phyloP scores from a whole-genome alignment of 2,797 vertebrate species.

The Fratercula arctica region DNA sequence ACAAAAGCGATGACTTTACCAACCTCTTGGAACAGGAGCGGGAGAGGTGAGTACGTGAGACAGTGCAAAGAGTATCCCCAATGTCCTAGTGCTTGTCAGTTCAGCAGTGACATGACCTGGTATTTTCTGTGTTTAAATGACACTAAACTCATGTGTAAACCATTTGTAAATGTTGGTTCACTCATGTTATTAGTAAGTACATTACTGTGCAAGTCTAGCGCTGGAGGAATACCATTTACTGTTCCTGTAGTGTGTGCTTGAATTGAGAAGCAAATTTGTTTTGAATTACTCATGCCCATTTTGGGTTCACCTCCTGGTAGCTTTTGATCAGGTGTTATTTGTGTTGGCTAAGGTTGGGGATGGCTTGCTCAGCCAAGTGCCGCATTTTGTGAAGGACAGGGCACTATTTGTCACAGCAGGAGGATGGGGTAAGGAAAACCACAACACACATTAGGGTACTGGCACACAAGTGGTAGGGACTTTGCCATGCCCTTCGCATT shows the following conservation, averaged over 20 bases:
- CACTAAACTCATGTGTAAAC: not conserved
- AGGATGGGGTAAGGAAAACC: not conserved
- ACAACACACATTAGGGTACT: not conserved
- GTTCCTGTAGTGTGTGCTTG: not conserved
- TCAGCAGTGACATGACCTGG: not conserved
- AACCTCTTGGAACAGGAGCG: conserved; percentile 95
- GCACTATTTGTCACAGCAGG: not conserved
- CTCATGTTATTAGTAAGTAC: not conserved
- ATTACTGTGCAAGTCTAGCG: not conserved
- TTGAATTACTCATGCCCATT: not conserved
- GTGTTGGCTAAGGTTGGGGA: not conserved
- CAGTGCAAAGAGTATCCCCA: not conserved
- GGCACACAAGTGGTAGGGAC: not conserved
- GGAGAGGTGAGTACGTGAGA: conserved; percentile 84
- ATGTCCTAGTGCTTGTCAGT: not conserved
- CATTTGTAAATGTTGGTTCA: rapidly evolving
- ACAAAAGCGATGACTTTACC: conserved; percentile 98
- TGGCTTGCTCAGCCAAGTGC: not conserved
- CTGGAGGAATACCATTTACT: not conserved
- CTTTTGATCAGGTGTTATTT: conserved; percentile 23
- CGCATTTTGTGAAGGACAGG: not conserved
- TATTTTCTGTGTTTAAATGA: not conserved
- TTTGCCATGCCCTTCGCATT: not conserved
- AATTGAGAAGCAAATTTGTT: not conserved
- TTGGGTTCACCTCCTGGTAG: conserved; percentile 19